phyloP scores from a whole-genome alignment of 2,113 vertebrate genomes.

The Pelodiscus sinensis region DNA sequence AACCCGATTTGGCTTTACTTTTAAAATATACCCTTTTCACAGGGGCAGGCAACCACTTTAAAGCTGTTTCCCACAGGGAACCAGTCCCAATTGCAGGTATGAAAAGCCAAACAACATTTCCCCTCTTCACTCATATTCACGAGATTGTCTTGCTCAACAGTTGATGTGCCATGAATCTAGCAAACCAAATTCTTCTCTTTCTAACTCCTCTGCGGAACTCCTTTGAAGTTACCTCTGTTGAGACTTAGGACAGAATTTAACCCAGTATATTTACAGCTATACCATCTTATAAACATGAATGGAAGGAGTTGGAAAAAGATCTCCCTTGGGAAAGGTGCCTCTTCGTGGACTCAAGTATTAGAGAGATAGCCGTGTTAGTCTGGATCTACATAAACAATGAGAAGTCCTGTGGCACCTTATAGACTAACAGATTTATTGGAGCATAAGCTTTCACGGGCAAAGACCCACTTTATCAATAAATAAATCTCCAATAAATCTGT shows the following conservation, averaged over 20 bases:
- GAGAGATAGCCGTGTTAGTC: no score
- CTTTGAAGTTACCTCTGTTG: not conserved
- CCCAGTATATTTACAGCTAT: not conserved
- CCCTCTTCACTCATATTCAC: not conserved
- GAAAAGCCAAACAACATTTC: not conserved
- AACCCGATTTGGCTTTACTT: not conserved
- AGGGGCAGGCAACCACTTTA: not conserved
- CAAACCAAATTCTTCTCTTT: not conserved
- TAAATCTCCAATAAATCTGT: no score
- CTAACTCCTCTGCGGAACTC: not conserved
- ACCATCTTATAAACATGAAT: rapidly evolving
- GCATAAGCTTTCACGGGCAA: no score
- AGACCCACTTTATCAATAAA: no score
- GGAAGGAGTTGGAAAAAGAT: not conserved
- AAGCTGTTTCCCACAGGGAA: not conserved
- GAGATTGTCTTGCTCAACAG: not conserved
- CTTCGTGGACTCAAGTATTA: not conserved
- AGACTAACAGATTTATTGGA: no score
- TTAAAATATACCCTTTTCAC: not conserved
- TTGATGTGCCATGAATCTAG: not conserved
- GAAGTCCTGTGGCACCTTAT: no score
- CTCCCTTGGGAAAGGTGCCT: not conserved
- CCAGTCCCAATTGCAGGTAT: not conserved
- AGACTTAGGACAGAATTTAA: not conserved
- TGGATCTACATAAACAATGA: no score